Evolutionary conservation across 1,140 invertebrate species (phyloP).

Genomic region (Patella vulgata): DNA sequence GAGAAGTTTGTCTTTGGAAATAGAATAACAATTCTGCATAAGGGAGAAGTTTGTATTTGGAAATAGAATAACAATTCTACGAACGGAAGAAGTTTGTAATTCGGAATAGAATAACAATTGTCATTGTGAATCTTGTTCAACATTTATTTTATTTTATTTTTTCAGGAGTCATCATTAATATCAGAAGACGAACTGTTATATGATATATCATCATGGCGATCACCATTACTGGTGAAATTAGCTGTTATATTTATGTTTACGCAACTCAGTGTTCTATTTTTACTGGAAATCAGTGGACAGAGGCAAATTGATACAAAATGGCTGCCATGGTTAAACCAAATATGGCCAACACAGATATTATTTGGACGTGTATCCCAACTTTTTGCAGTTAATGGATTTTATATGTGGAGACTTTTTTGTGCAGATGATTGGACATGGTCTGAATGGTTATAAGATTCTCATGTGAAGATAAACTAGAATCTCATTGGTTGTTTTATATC

Average conservation of each 20-base stretch:
- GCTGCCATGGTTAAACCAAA: background rate
- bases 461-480: no score
- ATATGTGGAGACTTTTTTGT: slow-evolving; percentile 45
- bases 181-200: slow-evolving; percentile 27
- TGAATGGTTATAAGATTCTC: slow-evolving; percentile 40
- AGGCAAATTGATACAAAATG: background rate
- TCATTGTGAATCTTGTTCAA: no score
- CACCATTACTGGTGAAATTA: slow-evolving; percentile 42
- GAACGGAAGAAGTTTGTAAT: no score
- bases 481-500: no score
- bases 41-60: no score
- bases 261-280: slow-evolving; percentile 35
- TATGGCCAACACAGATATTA: slow-evolving; percentile 39
- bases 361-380: slow-evolving; percentile 41
- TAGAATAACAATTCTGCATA: no score
- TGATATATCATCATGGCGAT: slow-evolving; percentile 34
- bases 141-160: slow-evolving; percentile 7
- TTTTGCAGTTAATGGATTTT: slow-evolving; percentile 35
- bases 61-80: no score
- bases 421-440: slow-evolving; percentile 47
- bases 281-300: slow-evolving; percentile 39
- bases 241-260: slow-evolving; percentile 51
- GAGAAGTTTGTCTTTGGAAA: no score
- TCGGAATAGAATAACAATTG: no score
- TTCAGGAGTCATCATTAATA: slow-evolving; percentile 11